Conservation (phyloP, 2,113 vertebrate genomes). For the Callaeas wilsoni region DNA sequence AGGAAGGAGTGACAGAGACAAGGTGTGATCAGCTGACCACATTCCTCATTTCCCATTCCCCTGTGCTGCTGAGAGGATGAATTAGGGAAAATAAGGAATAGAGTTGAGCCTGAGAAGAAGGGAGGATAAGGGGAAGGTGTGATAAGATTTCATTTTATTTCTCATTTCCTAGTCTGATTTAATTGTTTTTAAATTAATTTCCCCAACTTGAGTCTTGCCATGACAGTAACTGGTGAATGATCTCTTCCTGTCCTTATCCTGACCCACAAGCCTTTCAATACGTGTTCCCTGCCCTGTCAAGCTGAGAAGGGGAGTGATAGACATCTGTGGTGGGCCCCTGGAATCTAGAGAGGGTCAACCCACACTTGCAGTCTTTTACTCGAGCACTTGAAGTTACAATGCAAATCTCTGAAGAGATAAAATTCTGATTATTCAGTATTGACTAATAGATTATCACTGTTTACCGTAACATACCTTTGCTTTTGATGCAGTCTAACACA, state of each 20-base stretch:
- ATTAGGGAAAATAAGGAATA: not conserved
- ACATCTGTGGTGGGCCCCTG: not conserved
- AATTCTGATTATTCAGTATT: conserved; percentile 1
- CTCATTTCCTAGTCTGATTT: not conserved
- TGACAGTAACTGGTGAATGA: not conserved
- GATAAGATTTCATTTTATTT: not conserved
- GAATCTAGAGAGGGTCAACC: not conserved
- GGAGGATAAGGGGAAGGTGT: not conserved
- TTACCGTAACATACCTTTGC: not conserved
- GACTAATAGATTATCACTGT: not conserved
- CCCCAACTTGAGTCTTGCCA: not conserved
- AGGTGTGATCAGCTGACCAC: not conserved
- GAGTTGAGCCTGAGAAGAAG: not conserved
- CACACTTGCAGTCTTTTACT: not conserved
- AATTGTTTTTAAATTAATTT: not conserved
- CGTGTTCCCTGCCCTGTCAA: not conserved
- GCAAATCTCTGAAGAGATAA: not conserved
- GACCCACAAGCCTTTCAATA: not conserved
- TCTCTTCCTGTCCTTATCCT: not conserved
- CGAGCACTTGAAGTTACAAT: not conserved
- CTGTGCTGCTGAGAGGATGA: not conserved
- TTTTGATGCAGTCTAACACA: not conserved
- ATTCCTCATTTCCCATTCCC: not conserved
- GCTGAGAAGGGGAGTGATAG: not conserved
- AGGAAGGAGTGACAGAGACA: not conserved